Evolutionary conservation across 92 coral and sea anemone genomes (phyloP), one percentile per base, ranked within the genome.

Genomic region (Palythoa caribaeorum): DNA sequence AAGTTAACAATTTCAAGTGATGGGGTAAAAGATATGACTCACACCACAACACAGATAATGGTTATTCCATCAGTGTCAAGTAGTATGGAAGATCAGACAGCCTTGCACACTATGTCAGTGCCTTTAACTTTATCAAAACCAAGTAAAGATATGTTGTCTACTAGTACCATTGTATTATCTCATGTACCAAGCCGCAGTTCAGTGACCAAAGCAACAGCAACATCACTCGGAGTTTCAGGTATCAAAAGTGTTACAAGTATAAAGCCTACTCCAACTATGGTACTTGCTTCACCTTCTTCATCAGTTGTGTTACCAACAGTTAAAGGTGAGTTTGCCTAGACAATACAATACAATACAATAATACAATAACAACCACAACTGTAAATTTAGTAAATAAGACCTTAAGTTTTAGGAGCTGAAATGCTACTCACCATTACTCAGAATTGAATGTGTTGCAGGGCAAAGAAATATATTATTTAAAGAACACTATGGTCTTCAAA

Each of bases 241-340:
- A 17, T 63, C 70, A 16, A 63, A n/a, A 63, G 70, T 63, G 21
- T 16, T 63, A 3, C 35, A 63, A 63, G 70, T 2, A 17, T 63
- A 63, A 63, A n/a, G 3, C 70, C 70, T 16, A 3, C 62, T 3
- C 11, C 70, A 63, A 16, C 70, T 17, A 16, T 28, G 0, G 17
- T 70, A 11, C 17, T 28, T 28, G 9, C 75, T 36, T 70, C 47
- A 35, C 3, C 13, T 35, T 35, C 85, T 38, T 62, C 75, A 80
- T 3, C 48, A 3, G 39, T 10, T 39, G 47, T 66, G 13, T 44
- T 76, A 47, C 76, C 86, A 39, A 79, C 84, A 65, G 86, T 51
- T 6, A 66, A 16, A 63, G 86, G 86, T 81, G 38, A 80, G 73
- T 47, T 28, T 55, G 17, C 4, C 20, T 28, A 28, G 28, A n/a